Evolutionary conservation across 2,113 vertebrate species (phyloP).

Genomic region (Thryonomys swinderianus): DNA sequence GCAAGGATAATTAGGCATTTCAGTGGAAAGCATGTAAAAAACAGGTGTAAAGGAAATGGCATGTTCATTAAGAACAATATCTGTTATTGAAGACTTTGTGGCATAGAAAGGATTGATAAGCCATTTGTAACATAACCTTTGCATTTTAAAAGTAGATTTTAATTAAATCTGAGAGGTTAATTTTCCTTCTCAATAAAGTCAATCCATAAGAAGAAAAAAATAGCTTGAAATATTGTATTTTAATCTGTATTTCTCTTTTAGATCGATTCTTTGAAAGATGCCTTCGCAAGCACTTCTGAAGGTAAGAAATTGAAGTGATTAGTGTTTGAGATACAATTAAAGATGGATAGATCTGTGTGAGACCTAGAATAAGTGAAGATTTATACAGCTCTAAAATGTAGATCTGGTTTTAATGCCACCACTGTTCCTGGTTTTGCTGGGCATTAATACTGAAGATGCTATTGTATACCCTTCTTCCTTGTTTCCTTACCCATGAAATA

Average conservation of each 20-base stretch:
- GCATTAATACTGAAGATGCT: not conserved
- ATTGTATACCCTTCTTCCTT: not conserved
- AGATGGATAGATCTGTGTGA: not conserved
- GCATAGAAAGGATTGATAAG: no score
- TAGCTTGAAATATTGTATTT: conserved; percentile 45
- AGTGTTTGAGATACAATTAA: not conserved
- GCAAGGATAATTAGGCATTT: not conserved
- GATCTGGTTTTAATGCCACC: not conserved
- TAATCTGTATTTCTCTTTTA: conserved; percentile 78
- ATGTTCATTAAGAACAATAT: not conserved
- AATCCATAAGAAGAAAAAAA: not conserved
- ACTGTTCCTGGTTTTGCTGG: not conserved
- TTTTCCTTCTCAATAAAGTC: conserved; percentile 33
- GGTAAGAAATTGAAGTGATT: conserved; percentile 82
- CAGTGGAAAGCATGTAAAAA: not conserved
- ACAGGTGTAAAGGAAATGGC: not conserved
- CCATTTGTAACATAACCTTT: not conserved
- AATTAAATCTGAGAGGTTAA: conserved; percentile 19
- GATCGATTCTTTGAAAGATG: conserved; percentile 83
- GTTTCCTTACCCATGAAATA: not conserved
- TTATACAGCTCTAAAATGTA: not conserved
- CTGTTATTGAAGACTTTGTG: not conserved
- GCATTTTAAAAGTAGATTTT: conserved; percentile 9
- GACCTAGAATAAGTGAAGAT: not conserved
- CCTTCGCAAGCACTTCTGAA: conserved; percentile 83